These are phyloP conservation scores for Chalcosyrphus nemorum DNA, from an alignment of 2,888 invertebrate genomes.

Conservation along the genomic window DNA sequence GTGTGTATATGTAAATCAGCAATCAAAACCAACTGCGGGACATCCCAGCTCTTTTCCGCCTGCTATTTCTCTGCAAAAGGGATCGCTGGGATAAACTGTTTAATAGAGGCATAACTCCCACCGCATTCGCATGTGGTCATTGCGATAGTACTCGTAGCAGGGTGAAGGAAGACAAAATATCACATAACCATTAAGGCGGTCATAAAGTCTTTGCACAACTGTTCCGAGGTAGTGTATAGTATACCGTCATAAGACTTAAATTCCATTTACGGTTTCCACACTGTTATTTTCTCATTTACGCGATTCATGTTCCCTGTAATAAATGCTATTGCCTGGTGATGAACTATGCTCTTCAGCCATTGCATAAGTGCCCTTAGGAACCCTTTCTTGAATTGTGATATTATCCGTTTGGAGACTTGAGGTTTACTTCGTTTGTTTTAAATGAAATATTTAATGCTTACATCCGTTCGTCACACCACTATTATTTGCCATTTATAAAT, in stretches of 20 bases:
- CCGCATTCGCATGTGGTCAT: constrained; percentile 1
- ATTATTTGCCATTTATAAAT: too few species aligned
- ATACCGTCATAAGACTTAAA: not conserved
- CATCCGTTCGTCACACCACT: not conserved
- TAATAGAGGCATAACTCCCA: not conserved
- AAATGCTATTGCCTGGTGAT: not conserved
- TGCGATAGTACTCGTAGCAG: not conserved
- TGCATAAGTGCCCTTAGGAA: not conserved
- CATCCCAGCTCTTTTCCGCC: not conserved
- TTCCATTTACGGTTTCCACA: not conserved
- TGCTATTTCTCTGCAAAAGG: not conserved
- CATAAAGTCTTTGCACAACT: not conserved
- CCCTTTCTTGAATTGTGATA: not conserved
- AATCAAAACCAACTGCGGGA: constrained; percentile 14
- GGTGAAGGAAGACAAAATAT: not conserved
- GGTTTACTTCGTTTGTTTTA: not conserved
- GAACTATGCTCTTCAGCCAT: not conserved
- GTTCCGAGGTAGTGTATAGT: not conserved
- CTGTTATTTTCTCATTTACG: constrained; percentile 8
- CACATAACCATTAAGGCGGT: not conserved
- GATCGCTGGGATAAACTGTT: not conserved
- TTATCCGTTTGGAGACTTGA: not conserved
- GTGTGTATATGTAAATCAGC: constrained; percentile 18
- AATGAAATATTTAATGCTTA: not conserved
- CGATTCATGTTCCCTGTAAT: not conserved